Evolutionary conservation across 2,888 invertebrate species (phyloP), one percentile per base, ranked within the genome.

Genomic region (Netelia melanura): DNA sequence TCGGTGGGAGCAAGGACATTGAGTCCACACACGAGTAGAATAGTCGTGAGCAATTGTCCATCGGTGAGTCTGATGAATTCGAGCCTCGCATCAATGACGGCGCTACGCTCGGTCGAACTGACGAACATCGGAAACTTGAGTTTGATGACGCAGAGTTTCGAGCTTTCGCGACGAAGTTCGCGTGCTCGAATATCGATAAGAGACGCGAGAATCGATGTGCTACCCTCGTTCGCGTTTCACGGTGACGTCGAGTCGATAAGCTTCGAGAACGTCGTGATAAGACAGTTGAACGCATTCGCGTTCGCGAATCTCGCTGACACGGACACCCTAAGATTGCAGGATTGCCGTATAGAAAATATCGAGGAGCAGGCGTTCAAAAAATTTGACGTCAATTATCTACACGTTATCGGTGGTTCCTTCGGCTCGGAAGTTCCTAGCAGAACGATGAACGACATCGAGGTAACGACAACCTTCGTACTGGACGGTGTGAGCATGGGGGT

Each of bases 351-450:
- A 64, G 94, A 95, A 61, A 95, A 94, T 70, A 95, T 97, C 67
- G 96, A 96, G 87, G 95, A 95, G 58, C 96, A 97, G 94, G 96
- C 97, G 1, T 97, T 98, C 90, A 98, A 97, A 90, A 97, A 97
- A 93, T 97, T 98, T 91, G 95, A 96, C 38, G 95, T 96, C 0
- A 95, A 95, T 52, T 95, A 95, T 87, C 95, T 98, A 86, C 94
- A 95, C 86, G 93, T 98, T 72, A 94, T 95, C 61, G 96, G 96
- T 3, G 96, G 96, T 25, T 94, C 91, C 11, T 95, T 97, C 67
- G 93, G 94, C 43, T 94, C 94, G 0, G 91, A 94, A 72, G 92
- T 97, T 83, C 97, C 97, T 3, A 97, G 97, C 88, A 95, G 97
- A 84, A 95, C 96, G 81, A 95, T 97, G 91, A 96, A 97, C 81